Percentiles rank a stretch among this genome's conserved stretches.
Evolutionary conservation across 1,140 invertebrate genomes (phyloP).

Genomic region (Armadillidium nasatum): DNA sequence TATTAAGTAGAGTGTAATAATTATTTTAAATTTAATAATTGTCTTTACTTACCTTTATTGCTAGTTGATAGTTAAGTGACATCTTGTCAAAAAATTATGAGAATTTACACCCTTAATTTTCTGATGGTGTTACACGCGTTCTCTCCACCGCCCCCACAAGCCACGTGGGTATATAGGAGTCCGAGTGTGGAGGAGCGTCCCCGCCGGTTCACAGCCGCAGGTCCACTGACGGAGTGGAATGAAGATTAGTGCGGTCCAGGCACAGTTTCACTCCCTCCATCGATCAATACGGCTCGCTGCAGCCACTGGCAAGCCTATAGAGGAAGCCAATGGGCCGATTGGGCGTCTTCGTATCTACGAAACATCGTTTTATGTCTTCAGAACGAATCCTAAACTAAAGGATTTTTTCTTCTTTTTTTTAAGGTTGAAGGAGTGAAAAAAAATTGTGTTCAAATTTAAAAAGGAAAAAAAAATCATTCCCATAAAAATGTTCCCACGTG

Average conservation of each 20-base stretch:
- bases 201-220: slow-evolving; percentile 1
- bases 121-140: not conserved
- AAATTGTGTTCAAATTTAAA: too few relatives aligned
- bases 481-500: not conserved
- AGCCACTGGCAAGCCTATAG: not conserved
- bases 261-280: not conserved
- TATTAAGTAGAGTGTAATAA: too few relatives aligned
- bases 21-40: too few relatives aligned
- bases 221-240: not conserved
- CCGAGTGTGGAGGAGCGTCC: not conserved
- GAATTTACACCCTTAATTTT: not conserved
- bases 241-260: not conserved
- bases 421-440: too few relatives aligned
- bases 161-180: not conserved
- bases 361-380: not conserved
- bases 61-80: too few relatives aligned
- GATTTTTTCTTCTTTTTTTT: too few relatives aligned
- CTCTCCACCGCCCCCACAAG: not conserved
- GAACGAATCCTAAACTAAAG: not conserved
- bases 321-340: not conserved
- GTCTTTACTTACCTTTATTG: too few relatives aligned
- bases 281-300: not conserved
- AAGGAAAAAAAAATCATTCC: too few relatives aligned
- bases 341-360: not conserved
- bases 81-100: too few relatives aligned